Conservation (phyloP, 2,113 vertebrate species). For the Macheiramphus alcinus region DNA sequence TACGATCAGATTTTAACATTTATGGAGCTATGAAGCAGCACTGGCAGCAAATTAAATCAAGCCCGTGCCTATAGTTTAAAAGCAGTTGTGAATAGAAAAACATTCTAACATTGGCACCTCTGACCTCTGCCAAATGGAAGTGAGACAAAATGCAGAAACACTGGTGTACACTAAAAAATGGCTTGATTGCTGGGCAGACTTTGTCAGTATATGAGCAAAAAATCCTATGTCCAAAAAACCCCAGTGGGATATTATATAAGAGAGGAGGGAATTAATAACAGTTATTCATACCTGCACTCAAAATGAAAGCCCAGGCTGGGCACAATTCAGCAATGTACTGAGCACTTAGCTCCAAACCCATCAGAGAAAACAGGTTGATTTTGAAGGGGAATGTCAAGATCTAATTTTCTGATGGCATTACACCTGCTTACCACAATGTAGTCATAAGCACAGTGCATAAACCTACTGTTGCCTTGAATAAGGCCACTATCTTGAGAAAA, state of each 20-base stretch:
- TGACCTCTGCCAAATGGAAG: neutral
- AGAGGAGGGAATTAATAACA: neutral
- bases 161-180: neutral
- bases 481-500: neutral
- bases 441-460: neutral
- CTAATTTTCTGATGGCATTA: neutral
- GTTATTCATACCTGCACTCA: neutral
- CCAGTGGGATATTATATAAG: neutral
- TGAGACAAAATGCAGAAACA: neutral
- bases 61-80: neutral
- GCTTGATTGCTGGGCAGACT: neutral
- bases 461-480: neutral
- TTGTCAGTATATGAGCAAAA: neutral
- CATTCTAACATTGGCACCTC: neutral
- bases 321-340: neutral
- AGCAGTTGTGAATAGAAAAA: neutral
- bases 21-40: neutral
- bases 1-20: neutral
- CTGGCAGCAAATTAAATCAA: slow-evolving; percentile 1
- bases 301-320: neutral
- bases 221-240: neutral
- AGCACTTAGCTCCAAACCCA: neutral
- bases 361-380: neutral
- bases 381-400: neutral
- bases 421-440: neutral